phyloP scores from a whole-genome alignment of 2,113 vertebrate genomes.

The Pao palembangensis region DNA sequence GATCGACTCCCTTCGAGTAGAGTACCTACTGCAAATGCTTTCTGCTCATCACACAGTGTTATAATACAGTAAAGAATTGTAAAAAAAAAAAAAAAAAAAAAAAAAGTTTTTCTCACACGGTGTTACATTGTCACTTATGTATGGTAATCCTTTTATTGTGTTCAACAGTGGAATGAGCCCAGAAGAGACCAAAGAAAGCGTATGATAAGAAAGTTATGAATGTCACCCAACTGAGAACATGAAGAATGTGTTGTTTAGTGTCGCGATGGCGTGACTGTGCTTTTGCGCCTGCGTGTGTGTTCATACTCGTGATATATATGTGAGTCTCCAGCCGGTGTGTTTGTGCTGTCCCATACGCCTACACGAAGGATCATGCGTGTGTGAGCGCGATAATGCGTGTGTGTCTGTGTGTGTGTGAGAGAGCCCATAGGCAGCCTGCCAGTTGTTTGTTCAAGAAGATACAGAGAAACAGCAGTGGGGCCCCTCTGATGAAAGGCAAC shows the following conservation, averaged over 20 bases:
- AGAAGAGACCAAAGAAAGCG: slow-evolving; percentile 64
- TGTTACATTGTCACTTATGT: slow-evolving; percentile 51
- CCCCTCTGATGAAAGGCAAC: slow-evolving; percentile 69
- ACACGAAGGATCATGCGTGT: slow-evolving; percentile 21
- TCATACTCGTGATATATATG: neutral
- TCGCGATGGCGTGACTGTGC: slow-evolving; percentile 18
- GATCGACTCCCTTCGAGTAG: slow-evolving; percentile 46
- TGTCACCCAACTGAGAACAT: slow-evolving; percentile 44
- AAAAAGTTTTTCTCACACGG: slow-evolving; percentile 36
- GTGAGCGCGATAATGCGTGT: slow-evolving; percentile 39
- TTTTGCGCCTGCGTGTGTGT: slow-evolving; percentile 6
- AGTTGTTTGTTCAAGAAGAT: slow-evolving; percentile 66
- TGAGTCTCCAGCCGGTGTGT: slow-evolving; percentile 3
- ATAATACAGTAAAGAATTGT: slow-evolving; percentile 51
- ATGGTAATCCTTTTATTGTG: slow-evolving; percentile 42
- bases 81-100: neutral
- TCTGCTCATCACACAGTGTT: slow-evolving; percentile 58
- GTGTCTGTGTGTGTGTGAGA: slow-evolving; percentile 24
- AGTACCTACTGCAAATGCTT: slow-evolving; percentile 55
- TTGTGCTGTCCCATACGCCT: slow-evolving; percentile 26
- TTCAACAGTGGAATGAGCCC: slow-evolving; percentile 45
- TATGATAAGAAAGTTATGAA: slow-evolving; percentile 45
- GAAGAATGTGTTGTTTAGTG: slow-evolving; percentile 51
- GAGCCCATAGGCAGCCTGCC: slow-evolving; percentile 55
- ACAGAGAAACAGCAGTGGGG: slow-evolving; percentile 45